These are phyloP conservation scores for Artemia sinica DNA, from an alignment of 2,888 invertebrate species.

Conservation along the genomic window DNA sequence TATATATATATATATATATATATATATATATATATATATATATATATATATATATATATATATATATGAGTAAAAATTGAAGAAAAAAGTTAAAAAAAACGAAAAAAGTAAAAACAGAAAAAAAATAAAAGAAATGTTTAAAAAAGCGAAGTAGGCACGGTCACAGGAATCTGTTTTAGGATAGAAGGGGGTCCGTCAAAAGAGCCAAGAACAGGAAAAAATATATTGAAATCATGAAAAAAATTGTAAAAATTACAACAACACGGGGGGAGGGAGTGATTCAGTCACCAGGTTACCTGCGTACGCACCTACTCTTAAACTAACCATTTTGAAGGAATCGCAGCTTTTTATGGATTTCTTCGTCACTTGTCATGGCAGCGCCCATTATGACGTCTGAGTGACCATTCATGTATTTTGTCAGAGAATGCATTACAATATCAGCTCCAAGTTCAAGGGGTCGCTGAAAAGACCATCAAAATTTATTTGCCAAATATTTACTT, in stretches of 20 bases:
- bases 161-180: background rate
- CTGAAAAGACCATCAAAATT: conserved; percentile 34
- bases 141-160: background rate
- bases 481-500: background rate
- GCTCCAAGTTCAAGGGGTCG: conserved; percentile 75
- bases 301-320: conserved; percentile 25
- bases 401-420: conserved; percentile 96
- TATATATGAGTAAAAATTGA: too few species aligned
- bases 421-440: conserved; percentile 73
- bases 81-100: too few species aligned
- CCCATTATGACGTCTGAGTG: conserved; percentile 97
- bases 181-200: background rate
- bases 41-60: too few species aligned
- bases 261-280: too few species aligned
- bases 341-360: conserved; percentile 50
- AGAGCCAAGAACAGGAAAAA: background rate
- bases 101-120: too few species aligned
- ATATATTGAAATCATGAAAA: background rate
- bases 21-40: too few species aligned
- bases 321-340: conserved; percentile 71
- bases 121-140: background rate
- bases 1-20: too few species aligned
- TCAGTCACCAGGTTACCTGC: too few species aligned
- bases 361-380: conserved; percentile 53
- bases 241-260: background rate